Evolutionary conservation across 2,113 vertebrate species (phyloP).

Genomic region (Falco punctatus): DNA sequence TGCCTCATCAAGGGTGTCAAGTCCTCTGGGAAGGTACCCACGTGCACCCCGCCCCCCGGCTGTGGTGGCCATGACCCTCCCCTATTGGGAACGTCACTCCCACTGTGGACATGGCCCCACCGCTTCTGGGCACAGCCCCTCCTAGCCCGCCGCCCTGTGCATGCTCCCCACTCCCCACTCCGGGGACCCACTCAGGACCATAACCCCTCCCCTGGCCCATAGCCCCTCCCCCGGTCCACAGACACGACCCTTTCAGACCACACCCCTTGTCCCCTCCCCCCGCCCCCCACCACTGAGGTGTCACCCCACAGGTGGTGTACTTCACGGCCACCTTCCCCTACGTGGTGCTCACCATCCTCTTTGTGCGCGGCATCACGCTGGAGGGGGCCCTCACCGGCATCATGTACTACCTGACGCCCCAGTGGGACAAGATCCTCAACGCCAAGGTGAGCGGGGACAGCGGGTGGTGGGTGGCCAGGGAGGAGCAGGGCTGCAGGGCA

Average conservation of each 20-base stretch:
- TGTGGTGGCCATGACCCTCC: neutral
- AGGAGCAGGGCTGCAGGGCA: rapidly evolving
- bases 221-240: neutral
- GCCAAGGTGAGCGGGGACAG: slow-evolving; percentile 83
- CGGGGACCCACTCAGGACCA: neutral
- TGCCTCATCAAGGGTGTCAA: slow-evolving; percentile 97
- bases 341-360: slow-evolving; percentile 95
- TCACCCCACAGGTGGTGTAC: slow-evolving; percentile 87
- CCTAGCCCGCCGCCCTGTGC: neutral
- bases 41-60: rapidly evolving
- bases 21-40: slow-evolving; percentile 94
- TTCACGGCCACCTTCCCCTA: slow-evolving; percentile 98
- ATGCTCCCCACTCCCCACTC: neutral
- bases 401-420: slow-evolving; percentile 95
- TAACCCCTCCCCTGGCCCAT: neutral
- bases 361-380: slow-evolving; percentile 93
- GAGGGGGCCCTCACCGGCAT: slow-evolving; percentile 93
- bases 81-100: neutral
- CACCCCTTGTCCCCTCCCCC: neutral
- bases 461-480: rapidly evolving
- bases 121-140: neutral
- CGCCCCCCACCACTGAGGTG: neutral
- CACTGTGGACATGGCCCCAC: rapidly evolving
- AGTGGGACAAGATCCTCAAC: slow-evolving; percentile 96
- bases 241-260: neutral